A percentile compares a stretch with the other conserved stretches of the same genome.
phyloP scores from a whole-genome alignment of 2,113 vertebrate species.

The Coptodon bakossiorum region DNA sequence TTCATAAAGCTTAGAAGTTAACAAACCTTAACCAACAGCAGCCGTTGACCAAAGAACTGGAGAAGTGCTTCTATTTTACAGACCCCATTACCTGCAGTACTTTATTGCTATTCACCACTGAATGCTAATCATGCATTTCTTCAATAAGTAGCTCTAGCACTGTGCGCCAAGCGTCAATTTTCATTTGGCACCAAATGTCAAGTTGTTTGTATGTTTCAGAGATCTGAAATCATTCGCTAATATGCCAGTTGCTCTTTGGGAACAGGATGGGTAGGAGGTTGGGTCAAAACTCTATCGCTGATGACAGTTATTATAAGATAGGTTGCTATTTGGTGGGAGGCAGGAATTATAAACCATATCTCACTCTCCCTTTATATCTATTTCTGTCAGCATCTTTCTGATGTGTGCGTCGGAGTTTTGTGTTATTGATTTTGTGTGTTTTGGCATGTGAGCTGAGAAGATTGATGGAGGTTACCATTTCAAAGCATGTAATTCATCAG shows the following conservation, averaged over 20 bases:
- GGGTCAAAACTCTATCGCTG: background rate
- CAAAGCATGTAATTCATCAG: slow-evolving; percentile 58
- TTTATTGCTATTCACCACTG: background rate
- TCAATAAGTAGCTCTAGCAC: background rate
- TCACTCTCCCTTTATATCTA: background rate
- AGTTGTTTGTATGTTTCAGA: slow-evolving; percentile 45
- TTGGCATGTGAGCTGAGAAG: slow-evolving; percentile 12
- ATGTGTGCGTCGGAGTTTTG: background rate
- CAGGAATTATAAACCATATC: slow-evolving; percentile 10
- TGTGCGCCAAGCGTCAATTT: slow-evolving; percentile 1
- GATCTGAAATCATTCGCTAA: slow-evolving; percentile 14
- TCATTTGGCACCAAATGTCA: slow-evolving; percentile 44
- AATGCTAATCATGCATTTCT: slow-evolving; percentile 10
- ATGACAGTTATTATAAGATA: slow-evolving; percentile 28
- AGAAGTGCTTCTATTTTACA: background rate
- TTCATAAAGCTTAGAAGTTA: background rate
- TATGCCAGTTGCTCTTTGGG: background rate
- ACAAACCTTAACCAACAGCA: background rate
- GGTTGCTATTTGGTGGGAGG: background rate
- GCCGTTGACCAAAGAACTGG: background rate
- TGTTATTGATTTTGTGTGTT: slow-evolving; percentile 26
- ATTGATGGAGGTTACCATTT: slow-evolving; percentile 54
- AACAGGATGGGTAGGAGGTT: background rate
- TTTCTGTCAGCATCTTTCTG: slow-evolving; percentile 1
- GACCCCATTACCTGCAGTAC: slow-evolving; percentile 3